Evolutionary conservation across 2,113 vertebrate species (phyloP), one percentile per base, ranked within the genome.

Genomic region (Phylloscopus whistleri): DNA sequence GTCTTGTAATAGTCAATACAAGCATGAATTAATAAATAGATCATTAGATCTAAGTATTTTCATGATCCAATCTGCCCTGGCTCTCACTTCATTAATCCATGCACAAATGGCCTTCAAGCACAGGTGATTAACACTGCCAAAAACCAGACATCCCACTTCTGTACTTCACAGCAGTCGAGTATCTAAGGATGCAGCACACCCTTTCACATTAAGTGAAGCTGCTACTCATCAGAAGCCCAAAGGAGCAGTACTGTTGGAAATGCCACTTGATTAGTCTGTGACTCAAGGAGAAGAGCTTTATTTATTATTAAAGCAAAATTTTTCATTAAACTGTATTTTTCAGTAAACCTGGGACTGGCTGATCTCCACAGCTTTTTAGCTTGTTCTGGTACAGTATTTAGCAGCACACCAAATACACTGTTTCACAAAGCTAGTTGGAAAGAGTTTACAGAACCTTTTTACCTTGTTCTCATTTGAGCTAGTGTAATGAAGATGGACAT

Each of bases 291-390:
- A 91, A 90, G 59, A 77, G 33, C 33, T 52, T 94, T 85, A 95
- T 95, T 85, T 91, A 88, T 93, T 96, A 91, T 88, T 96, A 88
- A 95, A 93, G 83, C 33, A 83, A 91, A 92, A 93, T 73, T 73
- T 91, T 72, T 94, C 90, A 95, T 96, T 94, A 95, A 70, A 74
- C 72, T 90, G 39, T 69, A 86, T 88, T 88, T 94, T 92, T 91
- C 85, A 55, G 51, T 63, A 94, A 95, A 94, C 55, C 10, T 69
- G 41, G 58, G 58, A 89, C 55, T 83, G 75, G 53, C 19, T 76
- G 53, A 82, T 94, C 55, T 60, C 70, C 58, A 73, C 7, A 11
- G 67, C 78, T 77, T 91, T 93, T 74, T 74, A 74, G 48, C 56
- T 83, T 51, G 6, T 67, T 93, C 75, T 80, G 33, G 72, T 74